These are phyloP conservation scores for Podarcis lilfordi DNA, from an alignment of 2,797 vertebrate species.

Conservation along the genomic window DNA sequence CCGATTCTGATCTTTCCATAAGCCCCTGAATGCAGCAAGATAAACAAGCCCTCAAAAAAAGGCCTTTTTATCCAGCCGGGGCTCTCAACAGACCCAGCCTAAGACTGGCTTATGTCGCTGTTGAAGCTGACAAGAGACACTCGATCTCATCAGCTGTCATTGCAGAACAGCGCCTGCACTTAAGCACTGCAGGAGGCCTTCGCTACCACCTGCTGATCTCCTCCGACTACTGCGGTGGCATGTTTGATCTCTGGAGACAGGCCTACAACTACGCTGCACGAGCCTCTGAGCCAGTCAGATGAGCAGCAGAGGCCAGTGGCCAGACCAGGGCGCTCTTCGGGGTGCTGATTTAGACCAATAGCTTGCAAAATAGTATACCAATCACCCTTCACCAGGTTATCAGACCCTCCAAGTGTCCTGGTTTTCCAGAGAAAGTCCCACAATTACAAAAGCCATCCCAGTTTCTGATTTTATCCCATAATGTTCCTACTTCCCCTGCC, in stretches of 20 bases:
- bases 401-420: too few species aligned
- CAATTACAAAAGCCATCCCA: too few species aligned
- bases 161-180: neutral
- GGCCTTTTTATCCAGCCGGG: neutral
- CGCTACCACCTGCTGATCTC: neutral
- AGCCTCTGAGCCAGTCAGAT: neutral
- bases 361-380: too few species aligned
- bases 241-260: neutral
- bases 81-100: neutral
- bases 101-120: neutral
- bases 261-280: neutral
- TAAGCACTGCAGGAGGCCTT: neutral
- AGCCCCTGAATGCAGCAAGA: neutral
- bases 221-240: neutral
- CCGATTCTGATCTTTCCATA: accelerated
- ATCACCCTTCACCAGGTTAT: too few species aligned
- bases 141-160: neutral
- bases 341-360: neutral
- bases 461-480: too few species aligned
- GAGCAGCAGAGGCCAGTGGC: too few species aligned
- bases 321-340: accelerated
- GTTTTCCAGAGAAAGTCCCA: too few species aligned
- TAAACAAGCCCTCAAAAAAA: neutral
- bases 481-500: too few species aligned
- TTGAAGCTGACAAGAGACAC: neutral